Base-by-base conservation (phyloP, 2,113 vertebrate species). In the Panthera tigris region DNA sequence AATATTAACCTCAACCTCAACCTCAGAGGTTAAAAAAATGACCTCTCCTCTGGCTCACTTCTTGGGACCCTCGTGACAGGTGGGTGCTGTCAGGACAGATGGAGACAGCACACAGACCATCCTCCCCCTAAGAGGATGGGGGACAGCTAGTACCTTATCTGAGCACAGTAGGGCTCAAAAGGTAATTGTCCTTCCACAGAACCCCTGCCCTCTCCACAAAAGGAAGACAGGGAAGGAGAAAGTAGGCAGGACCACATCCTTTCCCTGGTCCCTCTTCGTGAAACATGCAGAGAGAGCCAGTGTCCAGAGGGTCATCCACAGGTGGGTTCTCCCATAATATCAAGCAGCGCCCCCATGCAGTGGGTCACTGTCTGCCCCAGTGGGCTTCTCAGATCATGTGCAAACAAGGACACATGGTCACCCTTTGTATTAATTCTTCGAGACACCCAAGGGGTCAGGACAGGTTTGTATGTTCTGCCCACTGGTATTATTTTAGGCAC, bases 321-420 rank as follows among this genome's bases (percentile, higher is more conserved):
- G 52, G 31, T 8, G 7, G 52, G 80, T 23, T 65, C 31, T 50
- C 55, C 73, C 10, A 25, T 8, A 16, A 48, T 13, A 33, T 19
- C 14, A 50, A n/a, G 61, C 18, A 68, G 76, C 7, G 7, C 76
- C 63, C 57, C 48, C 16, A 8, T 7, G 48, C 48, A 33, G 10
- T 0, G 2, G 13, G 36, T 61, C 21, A 5, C 31, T n/a, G 31
- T 48, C 52, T 74, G 4, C 57, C 27, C 94, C 89, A 73, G 45
- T 31, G 94, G 92, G 94, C 87, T 96, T 97, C 95, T 98, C 78
- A 88, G 96, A 97, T 96, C 80, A 98, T 94, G 93, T 80, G 87
- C 89, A 98, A 98, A 98, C 96, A 98, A 97, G 97, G 94, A 97
- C 63, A 66, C 57, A 90, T 55, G n/a, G 87, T 93, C 81, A 97